Base-by-base conservation (phyloP, 2,797 vertebrate genomes). In the Falco concolor region DNA sequence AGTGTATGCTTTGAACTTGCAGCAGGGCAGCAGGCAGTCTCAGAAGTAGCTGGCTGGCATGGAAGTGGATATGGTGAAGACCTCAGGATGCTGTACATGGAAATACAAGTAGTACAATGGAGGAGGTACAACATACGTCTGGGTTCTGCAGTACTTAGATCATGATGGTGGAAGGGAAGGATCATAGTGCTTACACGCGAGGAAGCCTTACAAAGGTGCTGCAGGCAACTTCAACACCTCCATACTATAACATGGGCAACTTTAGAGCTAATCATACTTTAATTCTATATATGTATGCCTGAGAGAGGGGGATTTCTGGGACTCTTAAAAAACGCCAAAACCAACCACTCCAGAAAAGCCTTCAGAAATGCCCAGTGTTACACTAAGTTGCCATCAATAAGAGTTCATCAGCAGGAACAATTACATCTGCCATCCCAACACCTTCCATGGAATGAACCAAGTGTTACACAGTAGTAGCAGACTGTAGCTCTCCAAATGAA, bases 131-230 rank as follows among this genome's bases (percentile, higher is more conserved):
- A 16, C 17, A 13, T 13, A 24, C 5, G 13, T 22, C 63, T 75
- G n/a, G 5, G 28, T 63, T 32, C 54, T 53, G 1, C 0, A 1
- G 14, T 50, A 34, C 8, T 59, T 30, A 18, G 47, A 20, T 45
- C 32, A 6, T 30, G n/a, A 27, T 61, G 61, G 24, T 8, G 36
- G 52, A 86, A 59, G 13, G 13, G 56, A 28, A 70, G 42, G 30
- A 52, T 65, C 47, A 16, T 6, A 57, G 30, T 27, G 30, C 23
- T 61, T 76, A 24, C 6, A 3, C 14, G 10, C 23, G 54, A 73
- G 28, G 27, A 68, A 32, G 13, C 10, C 40, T 85, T 60, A 15
- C 20, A 54, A 24, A 77, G 6, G 8, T 70, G 22, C 27, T 47
- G 18, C n/a, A 73, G 36, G 23, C n/a, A 47, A 20, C 36, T 70